Evolutionary conservation across 2,113 vertebrate genomes (phyloP), one percentile per base, ranked within the genome.

Genomic region (Stegastes partitus): DNA sequence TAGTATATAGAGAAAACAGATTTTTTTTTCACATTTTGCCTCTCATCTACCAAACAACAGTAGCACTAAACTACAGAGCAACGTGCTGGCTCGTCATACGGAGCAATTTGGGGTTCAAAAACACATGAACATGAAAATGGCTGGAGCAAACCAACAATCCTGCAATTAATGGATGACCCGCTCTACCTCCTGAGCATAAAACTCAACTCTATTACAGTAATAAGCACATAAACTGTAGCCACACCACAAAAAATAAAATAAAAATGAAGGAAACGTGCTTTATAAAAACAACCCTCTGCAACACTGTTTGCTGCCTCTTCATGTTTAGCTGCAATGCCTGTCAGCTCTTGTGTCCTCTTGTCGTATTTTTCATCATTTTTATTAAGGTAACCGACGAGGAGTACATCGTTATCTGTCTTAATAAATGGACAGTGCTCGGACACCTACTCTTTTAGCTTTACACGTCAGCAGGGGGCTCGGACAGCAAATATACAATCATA

Each of bases 381-480:
- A 65, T 25, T 68, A 23, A 56, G 37, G 56, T 15, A 54, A 47
- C 22, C 63, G 59, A 77, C 73, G 53, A 49, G 39, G 62, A 75
- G 65, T 19, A 14, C 75, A 57, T 76, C 45, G 28, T 47, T 51
- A 39, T 51, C 62, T 65, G 34, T 28, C 54, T 50, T 62, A 71
- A 69, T 79, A 66, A 72, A 25, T 22, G 23, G 25, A 28, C 53
- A 58, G 50, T 16, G 11, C 26, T 53, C 0, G 12, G 79, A 77
- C 68, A 57, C 62, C 58, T 56, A 51, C n/a, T 28, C 11, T 54
- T 79, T 45, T 39, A 61, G 47, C 54, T 79, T 47, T 49, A 26
- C 47, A 61, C 66, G 57, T 84, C 85, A 82, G 73, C 81, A 71
- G 59, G 53, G 59, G 58, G 19, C 55, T 28, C 69, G 56, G 25